A percentile compares a stretch with the other conserved stretches of the same genome.
phyloP scores from a whole-genome alignment of 2,888 invertebrate species.

The Brachylomia viminalis region DNA sequence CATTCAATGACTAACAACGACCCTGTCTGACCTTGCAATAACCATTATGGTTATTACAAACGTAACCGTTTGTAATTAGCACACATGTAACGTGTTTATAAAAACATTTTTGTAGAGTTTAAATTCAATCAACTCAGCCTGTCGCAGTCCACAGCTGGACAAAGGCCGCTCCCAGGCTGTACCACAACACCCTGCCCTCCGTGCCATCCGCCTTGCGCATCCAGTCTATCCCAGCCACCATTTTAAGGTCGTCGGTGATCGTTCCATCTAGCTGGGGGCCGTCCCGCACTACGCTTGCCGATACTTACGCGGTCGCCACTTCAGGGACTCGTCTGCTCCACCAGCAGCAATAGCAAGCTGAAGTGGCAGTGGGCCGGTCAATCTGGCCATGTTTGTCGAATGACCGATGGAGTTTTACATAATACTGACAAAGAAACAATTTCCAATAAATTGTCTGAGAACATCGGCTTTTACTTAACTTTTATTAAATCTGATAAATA shows the following conservation, averaged over 20 bases:
- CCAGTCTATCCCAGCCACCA: background rate
- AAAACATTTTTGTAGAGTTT: background rate
- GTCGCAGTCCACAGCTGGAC: background rate
- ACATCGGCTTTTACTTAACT: background rate
- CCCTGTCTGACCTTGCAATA: slow-evolving; percentile 27
- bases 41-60: slow-evolving; percentile 10
- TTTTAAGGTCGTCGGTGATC: background rate
- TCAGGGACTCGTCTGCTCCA: background rate
- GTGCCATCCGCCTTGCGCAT: no score
- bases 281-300: background rate
- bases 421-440: background rate
- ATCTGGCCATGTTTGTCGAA: background rate
- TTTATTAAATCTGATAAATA: no score
- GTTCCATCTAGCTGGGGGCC: background rate
- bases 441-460: background rate
- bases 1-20: slow-evolving; percentile 26
- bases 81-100: background rate
- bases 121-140: background rate
- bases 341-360: background rate
- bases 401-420: background rate
- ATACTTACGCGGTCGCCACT: background rate
- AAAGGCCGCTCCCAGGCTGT: background rate
- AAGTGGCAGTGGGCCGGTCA: background rate
- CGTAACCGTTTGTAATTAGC: background rate
- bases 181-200: background rate